Percentiles rank a stretch among this genome's conserved stretches.
These are phyloP conservation scores for Dyspetes luteomarginatus DNA, from an alignment of 2,888 invertebrate species.

Conservation along the genomic window DNA sequence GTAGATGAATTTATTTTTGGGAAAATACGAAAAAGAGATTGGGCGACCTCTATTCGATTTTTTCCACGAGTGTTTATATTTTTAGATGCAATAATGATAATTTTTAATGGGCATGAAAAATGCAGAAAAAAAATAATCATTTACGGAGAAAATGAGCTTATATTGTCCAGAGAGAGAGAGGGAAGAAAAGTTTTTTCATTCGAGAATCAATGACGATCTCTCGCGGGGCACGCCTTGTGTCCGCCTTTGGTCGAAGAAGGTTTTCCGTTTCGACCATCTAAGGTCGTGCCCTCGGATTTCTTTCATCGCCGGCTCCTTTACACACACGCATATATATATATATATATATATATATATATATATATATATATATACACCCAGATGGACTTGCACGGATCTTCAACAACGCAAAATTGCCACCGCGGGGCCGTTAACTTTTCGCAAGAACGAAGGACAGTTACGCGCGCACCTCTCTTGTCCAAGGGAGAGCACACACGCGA, in stretches of 20 bases:
- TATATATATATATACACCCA: not conserved
- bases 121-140: not conserved
- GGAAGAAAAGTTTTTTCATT: slow-evolving; percentile 28
- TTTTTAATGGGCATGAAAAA: not conserved
- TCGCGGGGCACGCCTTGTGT: slow-evolving; percentile 39
- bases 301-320: slow-evolving; percentile 20
- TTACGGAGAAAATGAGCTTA: not conserved
- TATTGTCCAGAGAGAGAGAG: not conserved
- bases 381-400: not conserved
- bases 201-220: slow-evolving; percentile 24
- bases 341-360: not conserved
- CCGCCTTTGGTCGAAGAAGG: slow-evolving; percentile 55
- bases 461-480: slow-evolving; percentile 56
- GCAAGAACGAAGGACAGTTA: slow-evolving; percentile 80
- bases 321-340: no score
- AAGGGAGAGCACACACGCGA: slow-evolving; percentile 65
- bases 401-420: slow-evolving; percentile 39
- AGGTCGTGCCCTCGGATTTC: slow-evolving; percentile 56
- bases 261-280: slow-evolving; percentile 58
- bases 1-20: no score
- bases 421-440: slow-evolving; percentile 77
- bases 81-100: no score
- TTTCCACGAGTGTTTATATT: no score
- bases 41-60: no score
- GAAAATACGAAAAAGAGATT: no score